Evolutionary conservation across 2,113 vertebrate species (phyloP).

Genomic region (Archilochus colubris): DNA sequence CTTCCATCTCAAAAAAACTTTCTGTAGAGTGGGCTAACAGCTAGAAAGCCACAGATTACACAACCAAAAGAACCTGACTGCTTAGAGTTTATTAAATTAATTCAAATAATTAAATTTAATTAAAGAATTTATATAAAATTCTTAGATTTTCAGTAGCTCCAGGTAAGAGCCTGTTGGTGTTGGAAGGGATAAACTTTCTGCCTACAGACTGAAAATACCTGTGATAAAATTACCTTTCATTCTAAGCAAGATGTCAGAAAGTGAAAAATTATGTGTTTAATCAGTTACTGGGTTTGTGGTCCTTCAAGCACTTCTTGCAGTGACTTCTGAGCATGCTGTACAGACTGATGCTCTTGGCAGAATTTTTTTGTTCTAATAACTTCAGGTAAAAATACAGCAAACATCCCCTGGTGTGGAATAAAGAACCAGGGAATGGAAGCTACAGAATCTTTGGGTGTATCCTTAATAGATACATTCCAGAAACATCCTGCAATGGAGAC

Average conservation of each 20-base stretch:
- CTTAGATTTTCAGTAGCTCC: not conserved
- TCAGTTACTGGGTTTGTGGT: not conserved
- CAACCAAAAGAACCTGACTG: not conserved
- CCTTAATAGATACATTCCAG: not conserved
- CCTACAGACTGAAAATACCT: not conserved
- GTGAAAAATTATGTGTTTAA: not conserved
- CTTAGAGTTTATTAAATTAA: not conserved
- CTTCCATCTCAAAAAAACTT: not conserved
- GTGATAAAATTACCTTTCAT: not conserved
- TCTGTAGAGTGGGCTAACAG: not conserved
- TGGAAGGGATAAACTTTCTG: not conserved
- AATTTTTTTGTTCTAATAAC: too few relatives aligned
- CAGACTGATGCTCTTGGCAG: too few relatives aligned
- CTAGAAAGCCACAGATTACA: not conserved
- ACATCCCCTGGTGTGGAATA: too few relatives aligned
- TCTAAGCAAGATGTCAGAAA: not conserved
- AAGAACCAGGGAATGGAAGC: not conserved
- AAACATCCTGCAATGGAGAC: not conserved
- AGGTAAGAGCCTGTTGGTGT: not conserved
- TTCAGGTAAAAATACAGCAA: too few relatives aligned
- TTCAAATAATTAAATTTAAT: too few relatives aligned
- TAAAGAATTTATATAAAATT: too few relatives aligned
- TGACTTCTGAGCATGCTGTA: conserved; percentile 79
- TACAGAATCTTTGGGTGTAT: not conserved
- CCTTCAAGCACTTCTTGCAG: conserved; percentile 35